Conservation (phyloP, 2,113 vertebrate genomes). For the Felis catus region F.catus_Fca126_mat1.0 CM031411.1:72227501-72228000, state of each 20-base stretch:
- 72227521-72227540: slow-evolving; percentile 12
- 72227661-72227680: neutral
- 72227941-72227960: neutral
- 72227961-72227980: slow-evolving; percentile 65
- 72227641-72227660: slow-evolving; percentile 32
- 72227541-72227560: neutral
- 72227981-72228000: slow-evolving; percentile 85
- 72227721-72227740: neutral
- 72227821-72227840: neutral
- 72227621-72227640: neutral
- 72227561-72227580: neutral
- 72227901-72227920: neutral
- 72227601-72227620: neutral
- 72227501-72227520: neutral
- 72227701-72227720: neutral
- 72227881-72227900: neutral
- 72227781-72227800: neutral
- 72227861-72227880: neutral
- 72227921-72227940: neutral
- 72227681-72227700: neutral
- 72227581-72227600: neutral
- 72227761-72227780: neutral
- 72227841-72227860: neutral
- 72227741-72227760: neutral
- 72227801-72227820: neutral